These are phyloP conservation scores for Platerodrilus igneus DNA, from an alignment of 2,888 invertebrate genomes.

Conservation along the genomic window DNA sequence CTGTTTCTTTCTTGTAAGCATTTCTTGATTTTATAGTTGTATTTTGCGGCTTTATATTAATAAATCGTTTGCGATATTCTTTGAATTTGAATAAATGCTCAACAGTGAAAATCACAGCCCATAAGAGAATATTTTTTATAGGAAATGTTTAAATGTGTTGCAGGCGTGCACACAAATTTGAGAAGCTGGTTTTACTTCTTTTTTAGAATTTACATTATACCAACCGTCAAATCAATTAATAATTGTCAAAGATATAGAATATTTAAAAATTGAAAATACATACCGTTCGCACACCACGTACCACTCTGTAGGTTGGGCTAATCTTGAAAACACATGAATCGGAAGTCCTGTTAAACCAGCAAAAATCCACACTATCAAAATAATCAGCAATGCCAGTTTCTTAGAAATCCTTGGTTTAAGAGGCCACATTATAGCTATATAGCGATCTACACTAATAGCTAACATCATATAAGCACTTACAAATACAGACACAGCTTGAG, in stretches of 20 bases:
- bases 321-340: constrained; percentile 67
- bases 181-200: too few species aligned
- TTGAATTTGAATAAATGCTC: too few species aligned
- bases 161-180: too few species aligned
- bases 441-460: constrained; percentile 86
- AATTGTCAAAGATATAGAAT: background rate
- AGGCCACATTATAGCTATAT: constrained; percentile 86
- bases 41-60: too few species aligned
- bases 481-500: constrained; percentile 74
- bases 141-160: too few species aligned
- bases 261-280: constrained; percentile 41
- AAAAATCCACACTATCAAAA: constrained; percentile 68
- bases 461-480: constrained; percentile 88
- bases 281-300: constrained; percentile 63
- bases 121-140: too few species aligned
- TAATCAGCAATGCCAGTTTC: constrained; percentile 63
- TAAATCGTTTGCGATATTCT: too few species aligned
- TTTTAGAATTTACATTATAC: too few species aligned
- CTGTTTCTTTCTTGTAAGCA: too few species aligned
- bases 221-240: too few species aligned
- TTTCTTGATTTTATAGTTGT: too few species aligned
- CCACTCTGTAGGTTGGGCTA: constrained; percentile 59
- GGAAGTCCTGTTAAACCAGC: constrained; percentile 78
- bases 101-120: too few species aligned
- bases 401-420: constrained; percentile 75